Percentiles rank a stretch among this genome's conserved stretches.
phyloP scores from a whole-genome alignment of 2,113 vertebrate genomes.

The Heterotilapia buettikoferi region DNA sequence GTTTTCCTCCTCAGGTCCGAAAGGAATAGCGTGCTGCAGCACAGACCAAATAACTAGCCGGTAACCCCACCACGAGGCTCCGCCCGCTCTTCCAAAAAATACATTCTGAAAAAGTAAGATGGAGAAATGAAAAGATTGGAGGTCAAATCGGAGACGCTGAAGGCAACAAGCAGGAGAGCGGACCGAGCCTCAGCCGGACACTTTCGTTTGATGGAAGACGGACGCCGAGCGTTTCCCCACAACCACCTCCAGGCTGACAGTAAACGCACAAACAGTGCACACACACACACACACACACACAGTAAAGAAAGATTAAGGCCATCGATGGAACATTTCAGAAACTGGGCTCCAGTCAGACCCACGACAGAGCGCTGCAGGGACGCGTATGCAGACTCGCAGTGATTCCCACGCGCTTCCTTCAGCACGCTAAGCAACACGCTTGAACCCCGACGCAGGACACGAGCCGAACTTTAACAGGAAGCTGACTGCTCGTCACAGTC shows the following conservation, averaged over 20 bases:
- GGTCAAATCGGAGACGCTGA: background rate
- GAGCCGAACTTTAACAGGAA: background rate
- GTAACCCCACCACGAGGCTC: background rate
- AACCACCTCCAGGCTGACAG: background rate
- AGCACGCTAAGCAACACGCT: background rate
- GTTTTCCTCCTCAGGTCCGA: background rate
- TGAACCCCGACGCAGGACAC: background rate
- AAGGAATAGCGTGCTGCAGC: background rate
- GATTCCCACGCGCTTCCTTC: background rate
- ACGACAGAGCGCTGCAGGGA: background rate
- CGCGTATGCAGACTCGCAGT: background rate
- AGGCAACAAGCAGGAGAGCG: background rate
- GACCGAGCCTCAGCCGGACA: background rate
- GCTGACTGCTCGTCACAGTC: background rate
- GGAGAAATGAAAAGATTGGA: background rate
- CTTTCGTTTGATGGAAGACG: background rate
- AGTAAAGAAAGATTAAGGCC: conserved; percentile 49
- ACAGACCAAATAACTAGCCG: background rate
- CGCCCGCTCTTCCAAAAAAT: background rate
- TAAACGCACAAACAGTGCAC: conserved; percentile 48
- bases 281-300: background rate
- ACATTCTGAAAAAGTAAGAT: background rate
- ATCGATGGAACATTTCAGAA: background rate
- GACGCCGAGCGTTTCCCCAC: background rate
- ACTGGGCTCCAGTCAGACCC: background rate